Evolutionary conservation across 2,888 invertebrate genomes (phyloP).

Genomic region (Pachydiplax longipennis): DNA sequence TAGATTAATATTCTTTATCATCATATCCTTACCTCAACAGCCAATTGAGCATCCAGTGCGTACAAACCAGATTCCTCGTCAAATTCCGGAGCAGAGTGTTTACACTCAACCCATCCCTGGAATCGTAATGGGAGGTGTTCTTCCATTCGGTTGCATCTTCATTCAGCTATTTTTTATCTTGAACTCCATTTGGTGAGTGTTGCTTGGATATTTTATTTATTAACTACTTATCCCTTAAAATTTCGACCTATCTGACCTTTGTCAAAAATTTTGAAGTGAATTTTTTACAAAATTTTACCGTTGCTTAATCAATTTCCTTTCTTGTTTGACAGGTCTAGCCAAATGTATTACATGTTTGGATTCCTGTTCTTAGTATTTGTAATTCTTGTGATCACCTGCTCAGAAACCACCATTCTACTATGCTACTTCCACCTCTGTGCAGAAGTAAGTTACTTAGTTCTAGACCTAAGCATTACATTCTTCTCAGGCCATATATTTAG

Average conservation of each 20-base stretch:
- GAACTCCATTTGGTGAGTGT: conserved; percentile 94
- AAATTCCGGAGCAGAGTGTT: conserved; percentile 98
- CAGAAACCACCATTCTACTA: conserved; percentile 97
- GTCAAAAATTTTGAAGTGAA: background rate
- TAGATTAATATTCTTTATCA: background rate
- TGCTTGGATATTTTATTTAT: conserved; percentile 54
- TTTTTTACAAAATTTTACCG: background rate
- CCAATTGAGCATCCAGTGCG: conserved; percentile 96
- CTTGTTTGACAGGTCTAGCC: conserved; percentile 69
- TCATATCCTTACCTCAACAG: conserved; percentile 62
- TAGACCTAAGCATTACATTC: too few relatives aligned
- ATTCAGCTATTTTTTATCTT: conserved; percentile 99
- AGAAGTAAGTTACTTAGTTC: conserved; percentile 67
- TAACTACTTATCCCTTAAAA: background rate
- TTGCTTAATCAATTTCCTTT: background rate
- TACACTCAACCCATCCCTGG: conserved; percentile 97
- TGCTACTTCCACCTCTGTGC: conserved; percentile 99
- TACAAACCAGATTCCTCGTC: conserved; percentile 98
- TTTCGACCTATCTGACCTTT: background rate
- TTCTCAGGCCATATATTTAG: too few relatives aligned
- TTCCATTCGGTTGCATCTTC: conserved; percentile 98
- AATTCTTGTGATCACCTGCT: conserved; percentile 97
- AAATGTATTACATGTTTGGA: conserved; percentile 99
- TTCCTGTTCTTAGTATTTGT: conserved; percentile 97
- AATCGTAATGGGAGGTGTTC: conserved; percentile 96